Base-by-base conservation (phyloP, 1,140 invertebrate genomes). In the Sarcophaga bullata region DNA sequence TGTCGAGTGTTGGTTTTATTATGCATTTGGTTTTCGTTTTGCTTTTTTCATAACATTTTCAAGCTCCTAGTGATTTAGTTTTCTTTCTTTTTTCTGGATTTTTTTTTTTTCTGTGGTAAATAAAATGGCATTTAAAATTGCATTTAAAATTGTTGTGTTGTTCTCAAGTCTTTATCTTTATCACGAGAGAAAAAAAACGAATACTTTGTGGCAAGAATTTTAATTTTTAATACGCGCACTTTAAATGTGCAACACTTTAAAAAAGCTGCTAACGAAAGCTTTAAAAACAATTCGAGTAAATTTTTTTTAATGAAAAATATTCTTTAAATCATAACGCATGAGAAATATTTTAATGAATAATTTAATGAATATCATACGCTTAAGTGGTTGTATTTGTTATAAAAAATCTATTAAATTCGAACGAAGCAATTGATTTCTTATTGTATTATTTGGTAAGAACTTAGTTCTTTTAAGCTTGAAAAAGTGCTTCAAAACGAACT, bases 21-120 rank as follows among this genome's bases (percentile, higher is more conserved):
- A 78, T 78, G 75, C 75, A 48, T 78, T 78, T 17, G 11, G 62
- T n/a, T n/a, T n/a, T n/a, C n/a, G 62, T 17, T 19, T 37, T 37
- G 1, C 4, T 37, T 37, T 37, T 68, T 68, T 68, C 17, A 58
- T 58, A 58, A 58, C 15, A 15, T 58, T 58, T 58, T 58, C 54
- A n/a, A 58, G 54, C 54, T 58, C 13, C 54, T 37, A 37, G 25
- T 37, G 25, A 37, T 58, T 58, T n/a, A 58, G 15, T 68, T 68
- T 68, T 68, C 25, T 1, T 37, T 37, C 4, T 37, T 37, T 37
- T 37, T 37, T 37, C 10, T 68, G n/a, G n/a, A 1, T 19, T 25
- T 25, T 25, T 25, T 68, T 68, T 6, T 5, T 15, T 68, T 19
- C 62, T 68, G n/a, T n/a, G n/a, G 15, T 25, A 19, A 19, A 19